These are phyloP conservation scores for Sebastolobus alascanus DNA, from an alignment of 2,797 vertebrate genomes.

Conservation along the genomic window DNA sequence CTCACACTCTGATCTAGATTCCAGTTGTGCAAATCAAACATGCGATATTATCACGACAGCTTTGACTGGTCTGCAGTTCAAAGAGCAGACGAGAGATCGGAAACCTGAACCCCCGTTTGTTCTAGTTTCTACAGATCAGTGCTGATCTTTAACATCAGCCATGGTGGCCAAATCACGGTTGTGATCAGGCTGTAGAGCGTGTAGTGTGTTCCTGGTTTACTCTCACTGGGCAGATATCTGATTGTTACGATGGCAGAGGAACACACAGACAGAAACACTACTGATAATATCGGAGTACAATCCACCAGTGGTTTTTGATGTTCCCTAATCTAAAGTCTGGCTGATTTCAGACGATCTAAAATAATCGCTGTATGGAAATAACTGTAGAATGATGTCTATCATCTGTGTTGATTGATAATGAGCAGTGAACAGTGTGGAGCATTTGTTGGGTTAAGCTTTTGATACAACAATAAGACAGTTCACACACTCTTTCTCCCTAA, in stretches of 20 bases:
- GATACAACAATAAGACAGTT: conserved; percentile 2
- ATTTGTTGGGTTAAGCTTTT: not conserved
- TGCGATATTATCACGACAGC: conserved; percentile 25
- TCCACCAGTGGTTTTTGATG: not conserved
- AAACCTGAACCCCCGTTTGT: conserved; percentile 6
- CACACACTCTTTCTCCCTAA: not conserved
- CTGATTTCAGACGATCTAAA: not conserved
- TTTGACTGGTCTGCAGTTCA: conserved; percentile 34
- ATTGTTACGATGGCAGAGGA: conserved; percentile 2
- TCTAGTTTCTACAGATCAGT: not conserved
- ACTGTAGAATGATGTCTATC: conserved; percentile 5
- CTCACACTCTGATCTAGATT: not conserved
- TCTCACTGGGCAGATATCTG: conserved; percentile 31
- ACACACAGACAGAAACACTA: conserved; percentile 4
- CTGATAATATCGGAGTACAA: conserved; percentile 23
- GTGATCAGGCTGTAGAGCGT: not conserved
- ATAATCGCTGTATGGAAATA: not conserved
- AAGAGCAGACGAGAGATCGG: not conserved
- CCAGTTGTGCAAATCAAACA: conserved; percentile 29
- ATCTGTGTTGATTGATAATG: not conserved
- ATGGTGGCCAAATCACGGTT: not conserved
- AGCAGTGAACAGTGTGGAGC: not conserved
- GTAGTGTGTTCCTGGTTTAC: conserved; percentile 9
- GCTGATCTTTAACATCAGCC: conserved; percentile 5
- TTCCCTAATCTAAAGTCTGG: conserved; percentile 9